Percentiles rank a stretch among this genome's conserved stretches.
Evolutionary conservation across 1,140 invertebrate species (phyloP).

Genomic region (Aphidius ervi): DNA sequence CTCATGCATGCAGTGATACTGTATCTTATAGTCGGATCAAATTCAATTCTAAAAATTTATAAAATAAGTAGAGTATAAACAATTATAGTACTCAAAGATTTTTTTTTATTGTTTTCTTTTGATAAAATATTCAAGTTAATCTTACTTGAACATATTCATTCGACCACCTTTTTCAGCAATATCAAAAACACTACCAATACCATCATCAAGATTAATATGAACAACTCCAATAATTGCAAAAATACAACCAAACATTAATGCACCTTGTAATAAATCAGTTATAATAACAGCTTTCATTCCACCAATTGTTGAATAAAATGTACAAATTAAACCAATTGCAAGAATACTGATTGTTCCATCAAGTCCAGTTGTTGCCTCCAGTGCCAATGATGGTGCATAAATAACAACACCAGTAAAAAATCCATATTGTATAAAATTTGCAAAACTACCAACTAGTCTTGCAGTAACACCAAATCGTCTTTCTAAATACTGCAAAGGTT

Average conservation of each 20-base stretch:
- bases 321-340: constrained; percentile 74
- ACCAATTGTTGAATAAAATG: constrained; percentile 85
- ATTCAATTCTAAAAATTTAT: constrained; percentile 45
- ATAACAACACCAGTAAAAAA: constrained; percentile 91
- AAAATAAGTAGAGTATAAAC: background rate
- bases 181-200: constrained; percentile 60
- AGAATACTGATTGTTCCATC: constrained; percentile 72
- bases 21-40: constrained; percentile 71
- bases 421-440: constrained; percentile 77
- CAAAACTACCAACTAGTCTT: constrained; percentile 67
- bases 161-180: constrained; percentile 57
- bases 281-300: constrained; percentile 87
- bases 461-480: constrained; percentile 68
- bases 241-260: constrained; percentile 68
- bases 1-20: constrained; percentile 69
- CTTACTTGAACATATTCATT: constrained; percentile 40
- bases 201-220: constrained; percentile 65
- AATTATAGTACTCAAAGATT: too few species aligned
- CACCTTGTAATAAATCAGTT: constrained; percentile 79
- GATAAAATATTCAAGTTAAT: background rate
- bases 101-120: background rate
- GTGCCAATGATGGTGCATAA: constrained; percentile 85
- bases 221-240: constrained; percentile 46
- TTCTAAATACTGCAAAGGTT: constrained; percentile 69
- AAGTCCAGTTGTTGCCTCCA: constrained; percentile 85